A percentile compares a stretch with the other conserved stretches of the same genome.
Evolutionary conservation across 2,797 vertebrate genomes (phyloP).

Genomic region (Cyclopterus lumpus): DNA sequence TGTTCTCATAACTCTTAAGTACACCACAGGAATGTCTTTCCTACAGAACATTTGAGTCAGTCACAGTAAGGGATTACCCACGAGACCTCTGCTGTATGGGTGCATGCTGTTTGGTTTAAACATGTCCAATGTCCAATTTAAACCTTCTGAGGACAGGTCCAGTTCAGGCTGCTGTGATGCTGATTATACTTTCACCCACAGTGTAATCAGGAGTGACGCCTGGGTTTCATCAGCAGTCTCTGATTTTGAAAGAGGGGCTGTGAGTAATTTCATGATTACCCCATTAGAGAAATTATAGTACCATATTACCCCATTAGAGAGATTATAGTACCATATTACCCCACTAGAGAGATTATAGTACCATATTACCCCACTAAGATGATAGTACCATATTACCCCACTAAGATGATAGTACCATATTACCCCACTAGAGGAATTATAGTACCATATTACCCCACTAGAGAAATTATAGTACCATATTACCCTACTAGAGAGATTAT

Average conservation of each 20-base stretch:
- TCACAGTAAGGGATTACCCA: slow-evolving; percentile 6
- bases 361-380: too few species aligned
- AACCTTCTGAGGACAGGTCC: neutral
- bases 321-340: too few species aligned
- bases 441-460: too few species aligned
- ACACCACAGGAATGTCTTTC: slow-evolving; percentile 27
- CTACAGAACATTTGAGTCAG: neutral
- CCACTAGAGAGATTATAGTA: too few species aligned
- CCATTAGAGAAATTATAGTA: too few species aligned
- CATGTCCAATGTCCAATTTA: neutral
- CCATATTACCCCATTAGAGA: too few species aligned
- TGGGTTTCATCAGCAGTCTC: neutral
- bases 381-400: too few species aligned
- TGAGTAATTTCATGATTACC: neutral
- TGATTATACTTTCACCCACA: neutral
- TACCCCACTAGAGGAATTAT: too few species aligned
- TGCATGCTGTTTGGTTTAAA: neutral
- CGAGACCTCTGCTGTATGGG: neutral
- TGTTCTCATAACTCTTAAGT: neutral
- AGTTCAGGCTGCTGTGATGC: neutral
- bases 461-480: too few species aligned
- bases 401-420: too few species aligned
- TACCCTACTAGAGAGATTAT: too few species aligned
- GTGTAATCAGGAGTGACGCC: neutral
- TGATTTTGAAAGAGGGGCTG: neutral